Evolutionary conservation across 2,888 invertebrate species (phyloP).

Genomic region (Dryobotodes eremita): DNA sequence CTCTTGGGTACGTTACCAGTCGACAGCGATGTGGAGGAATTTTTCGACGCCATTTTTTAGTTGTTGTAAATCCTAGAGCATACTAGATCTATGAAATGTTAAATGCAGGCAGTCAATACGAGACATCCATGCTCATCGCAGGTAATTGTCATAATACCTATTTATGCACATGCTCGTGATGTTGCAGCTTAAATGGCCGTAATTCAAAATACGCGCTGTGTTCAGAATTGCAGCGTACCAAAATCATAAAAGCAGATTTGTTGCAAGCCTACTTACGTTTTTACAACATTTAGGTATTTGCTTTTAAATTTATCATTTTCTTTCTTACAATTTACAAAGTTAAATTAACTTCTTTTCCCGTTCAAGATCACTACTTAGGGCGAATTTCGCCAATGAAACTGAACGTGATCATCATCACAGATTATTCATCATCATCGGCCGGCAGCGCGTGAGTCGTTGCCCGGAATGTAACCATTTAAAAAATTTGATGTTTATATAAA

Average conservation of each 20-base stretch:
- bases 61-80: no score
- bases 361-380: background rate
- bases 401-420: background rate
- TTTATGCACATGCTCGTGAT: no score
- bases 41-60: no score
- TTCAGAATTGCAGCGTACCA: background rate
- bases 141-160: background rate
- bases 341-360: background rate
- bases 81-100: background rate
- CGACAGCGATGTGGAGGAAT: no score
- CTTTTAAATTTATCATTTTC: background rate
- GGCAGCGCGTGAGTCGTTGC: no score
- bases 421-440: no score
- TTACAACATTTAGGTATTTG: no score
- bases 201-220: background rate
- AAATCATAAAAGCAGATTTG: background rate
- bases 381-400: background rate
- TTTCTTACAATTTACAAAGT: background rate
- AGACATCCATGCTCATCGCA: background rate
- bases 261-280: background rate
- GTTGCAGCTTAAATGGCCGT: background rate
- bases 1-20: no score
- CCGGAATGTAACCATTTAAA: no score
- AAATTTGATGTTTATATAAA: no score
- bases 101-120: background rate